These are phyloP conservation scores for Sprattus sprattus DNA, from an alignment of 2,113 vertebrate species.

Conservation along the genomic window DNA sequence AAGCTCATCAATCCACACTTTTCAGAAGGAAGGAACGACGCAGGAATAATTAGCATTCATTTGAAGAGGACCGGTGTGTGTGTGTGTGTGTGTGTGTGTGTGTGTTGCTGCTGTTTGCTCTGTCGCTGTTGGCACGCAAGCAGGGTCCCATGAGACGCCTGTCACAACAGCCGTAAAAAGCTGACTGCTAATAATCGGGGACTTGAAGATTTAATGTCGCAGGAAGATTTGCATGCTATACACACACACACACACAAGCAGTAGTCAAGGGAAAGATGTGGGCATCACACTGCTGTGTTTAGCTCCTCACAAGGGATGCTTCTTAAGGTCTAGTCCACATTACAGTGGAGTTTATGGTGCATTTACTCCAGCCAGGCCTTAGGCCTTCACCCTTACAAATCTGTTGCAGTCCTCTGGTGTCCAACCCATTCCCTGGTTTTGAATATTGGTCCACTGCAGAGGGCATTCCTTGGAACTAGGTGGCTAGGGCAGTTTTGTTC, in stretches of 20 bases:
- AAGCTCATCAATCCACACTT: constrained; percentile 19
- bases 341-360: neutral
- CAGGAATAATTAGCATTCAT: constrained; percentile 16
- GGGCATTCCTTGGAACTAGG: too few relatives aligned
- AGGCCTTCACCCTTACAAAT: neutral
- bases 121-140: neutral
- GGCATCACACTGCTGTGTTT: neutral
- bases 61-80: constrained; percentile 8
- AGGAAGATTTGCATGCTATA: neutral
- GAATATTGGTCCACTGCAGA: too few relatives aligned
- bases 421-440: too few relatives aligned
- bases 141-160: neutral
- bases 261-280: neutral
- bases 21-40: neutral
- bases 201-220: constrained; percentile 14
- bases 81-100: neutral
- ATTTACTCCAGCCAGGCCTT: neutral
- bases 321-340: neutral
- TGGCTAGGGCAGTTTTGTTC: too few relatives aligned
- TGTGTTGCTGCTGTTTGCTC: neutral
- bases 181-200: constrained; percentile 14
- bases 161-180: constrained; percentile 7
- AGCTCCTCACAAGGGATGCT: neutral
- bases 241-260: neutral
- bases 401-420: neutral